phyloP scores from a whole-genome alignment of 2,113 vertebrate species.

The Oplegnathus fasciatus region DNA sequence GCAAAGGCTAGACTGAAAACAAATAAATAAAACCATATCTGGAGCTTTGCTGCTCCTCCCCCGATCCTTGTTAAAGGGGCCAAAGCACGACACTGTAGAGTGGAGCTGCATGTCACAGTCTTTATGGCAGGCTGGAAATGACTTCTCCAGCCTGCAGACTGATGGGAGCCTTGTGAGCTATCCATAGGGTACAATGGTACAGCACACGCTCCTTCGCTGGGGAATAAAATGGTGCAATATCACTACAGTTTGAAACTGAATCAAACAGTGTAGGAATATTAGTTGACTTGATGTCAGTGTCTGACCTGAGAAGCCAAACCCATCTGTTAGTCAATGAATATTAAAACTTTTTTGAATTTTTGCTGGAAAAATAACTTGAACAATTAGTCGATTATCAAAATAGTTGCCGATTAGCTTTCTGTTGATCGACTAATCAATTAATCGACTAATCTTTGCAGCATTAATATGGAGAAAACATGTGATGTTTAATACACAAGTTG shows the following conservation, averaged over 20 bases:
- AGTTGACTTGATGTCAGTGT: no score
- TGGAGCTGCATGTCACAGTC: constrained; percentile 14
- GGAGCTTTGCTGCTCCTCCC: constrained; percentile 54
- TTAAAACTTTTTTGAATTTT: no score
- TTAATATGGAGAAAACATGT: no score
- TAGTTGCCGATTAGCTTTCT: no score
- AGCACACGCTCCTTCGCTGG: not conserved
- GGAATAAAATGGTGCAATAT: constrained; percentile 5
- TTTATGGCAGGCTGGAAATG: constrained; percentile 55
- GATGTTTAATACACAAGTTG: not conserved
- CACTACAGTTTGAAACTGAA: not conserved
- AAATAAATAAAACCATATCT: constrained; percentile 70
- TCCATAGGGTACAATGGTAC: constrained; percentile 11
- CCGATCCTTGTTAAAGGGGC: constrained; percentile 36
- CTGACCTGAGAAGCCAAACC: not conserved
- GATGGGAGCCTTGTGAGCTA: constrained; percentile 55
- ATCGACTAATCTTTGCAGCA: no score
- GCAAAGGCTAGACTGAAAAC: constrained; percentile 53
- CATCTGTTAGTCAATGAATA: not conserved
- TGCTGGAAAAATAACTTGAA: no score
- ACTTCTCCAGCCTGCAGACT: constrained; percentile 62
- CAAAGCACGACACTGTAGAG: constrained; percentile 41
- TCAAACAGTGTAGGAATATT: no score
- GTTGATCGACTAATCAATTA: no score
- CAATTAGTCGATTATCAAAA: no score